Base-by-base conservation (phyloP, 1,140 invertebrate genomes). In the Zaprionus davidi region DNA sequence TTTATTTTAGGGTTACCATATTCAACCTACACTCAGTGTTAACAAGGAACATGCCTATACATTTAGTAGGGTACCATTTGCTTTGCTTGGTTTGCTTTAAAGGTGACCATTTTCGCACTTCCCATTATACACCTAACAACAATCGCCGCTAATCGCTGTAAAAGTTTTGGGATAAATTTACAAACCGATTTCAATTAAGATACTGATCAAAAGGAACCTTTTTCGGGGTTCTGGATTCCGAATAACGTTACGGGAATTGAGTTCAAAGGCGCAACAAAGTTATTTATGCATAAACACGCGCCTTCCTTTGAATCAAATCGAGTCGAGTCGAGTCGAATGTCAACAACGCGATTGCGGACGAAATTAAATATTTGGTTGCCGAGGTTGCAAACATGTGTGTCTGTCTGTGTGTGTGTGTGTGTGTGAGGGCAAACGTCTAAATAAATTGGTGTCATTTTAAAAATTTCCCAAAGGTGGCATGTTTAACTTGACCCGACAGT, bases 391-490 rank as follows among this genome's bases (percentile, higher is more conserved):
- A 66, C 49, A 71, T 51, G 69, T 44, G 68, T 41, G 15, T 15
- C 6, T 3, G 0, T 11, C 6, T 3, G 1, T 11, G n/a, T 44
- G 6, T 46, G 41, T 46, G 41, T 46, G n/a, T 17, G 36, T 38
- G 12, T 9, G 13, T 38, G 41, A 31, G 28, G 31, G 15, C 56
- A 36, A 71, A 87, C 83, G 71, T 81, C 84, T 84, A 90, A 88
- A 88, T 88, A 88, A 88, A 88, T 88, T 90, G 85, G 69, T 90
- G 81, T 84, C 85, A 88, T 90, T 88, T 88, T 59, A 82, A 83
- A 81, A 88, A 88, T 88, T 84, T 88, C 85, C 84, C 84, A 82
- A 88, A 88, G 84, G 84, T 88, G 81, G 81, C 71, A 73, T 79
- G 79, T 85, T 85, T 78, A 84, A 80, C 59, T 71, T 72, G 70